phyloP scores from a whole-genome alignment of 2,113 vertebrate genomes.

The Odocoileus virginianus region DNA sequence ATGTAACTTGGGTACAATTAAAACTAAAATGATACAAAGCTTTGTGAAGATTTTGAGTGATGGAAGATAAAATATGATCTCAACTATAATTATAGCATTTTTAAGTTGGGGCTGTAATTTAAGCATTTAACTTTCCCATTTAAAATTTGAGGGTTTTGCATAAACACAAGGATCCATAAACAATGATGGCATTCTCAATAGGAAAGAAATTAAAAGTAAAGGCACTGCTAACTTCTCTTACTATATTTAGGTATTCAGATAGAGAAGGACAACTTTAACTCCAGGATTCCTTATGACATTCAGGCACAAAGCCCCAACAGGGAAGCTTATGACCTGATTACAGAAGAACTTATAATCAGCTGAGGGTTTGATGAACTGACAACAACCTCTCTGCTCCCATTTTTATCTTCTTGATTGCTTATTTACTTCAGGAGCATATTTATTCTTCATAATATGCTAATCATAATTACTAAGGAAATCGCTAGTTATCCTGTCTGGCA shows the following conservation, averaged over 20 bases:
- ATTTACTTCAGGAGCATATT: slow-evolving; percentile 63
- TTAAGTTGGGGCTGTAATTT: slow-evolving; percentile 55
- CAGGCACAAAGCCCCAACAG: neutral
- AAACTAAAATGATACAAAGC: slow-evolving; percentile 1
- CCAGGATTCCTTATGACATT: neutral
- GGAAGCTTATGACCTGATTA: neutral
- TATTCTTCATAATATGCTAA: slow-evolving; percentile 70
- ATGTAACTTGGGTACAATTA: slow-evolving; percentile 37
- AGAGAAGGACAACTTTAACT: neutral
- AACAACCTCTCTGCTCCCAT: slow-evolving; percentile 59
- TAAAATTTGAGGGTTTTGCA: slow-evolving; percentile 57
- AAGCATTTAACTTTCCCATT: slow-evolving; percentile 55
- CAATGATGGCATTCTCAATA: slow-evolving; percentile 43
- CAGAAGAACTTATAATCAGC: slow-evolving; percentile 65
- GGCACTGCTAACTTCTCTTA: neutral
- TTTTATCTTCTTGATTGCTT: slow-evolving; percentile 65
- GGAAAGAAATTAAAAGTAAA: slow-evolving; percentile 38
- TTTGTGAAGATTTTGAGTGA: slow-evolving; percentile 41
- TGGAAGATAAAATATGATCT: slow-evolving; percentile 60
- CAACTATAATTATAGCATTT: slow-evolving; percentile 52
- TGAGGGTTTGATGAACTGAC: slow-evolving; percentile 52
- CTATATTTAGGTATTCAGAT: slow-evolving; percentile 5
- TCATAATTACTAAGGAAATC: slow-evolving; percentile 71
- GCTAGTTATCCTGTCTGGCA: slow-evolving; percentile 50
- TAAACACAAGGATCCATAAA: slow-evolving; percentile 52